Conservation (phyloP, 2,797 vertebrate species). For the Syndactyla subalaris region DNA sequence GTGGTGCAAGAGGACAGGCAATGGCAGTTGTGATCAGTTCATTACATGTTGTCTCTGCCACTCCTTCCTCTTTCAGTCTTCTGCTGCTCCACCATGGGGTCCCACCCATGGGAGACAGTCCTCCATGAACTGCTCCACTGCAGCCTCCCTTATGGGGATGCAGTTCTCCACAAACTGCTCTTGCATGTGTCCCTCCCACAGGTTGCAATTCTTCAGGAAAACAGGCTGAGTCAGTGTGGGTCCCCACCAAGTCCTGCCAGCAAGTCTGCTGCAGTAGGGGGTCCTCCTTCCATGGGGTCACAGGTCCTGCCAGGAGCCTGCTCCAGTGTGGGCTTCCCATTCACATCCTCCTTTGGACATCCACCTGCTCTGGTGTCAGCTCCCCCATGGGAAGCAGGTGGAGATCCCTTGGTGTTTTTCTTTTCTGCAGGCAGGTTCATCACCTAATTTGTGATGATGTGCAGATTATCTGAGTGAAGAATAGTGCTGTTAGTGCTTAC, state of each 20-base stretch:
- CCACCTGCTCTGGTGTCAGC: too few species aligned
- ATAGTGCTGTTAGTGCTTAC: not conserved
- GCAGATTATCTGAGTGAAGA: not conserved
- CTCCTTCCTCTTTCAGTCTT: not conserved
- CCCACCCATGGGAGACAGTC: not conserved
- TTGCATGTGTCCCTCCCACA: not conserved
- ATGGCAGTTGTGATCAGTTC: not conserved
- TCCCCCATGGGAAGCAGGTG: not conserved
- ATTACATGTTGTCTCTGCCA: accelerated
- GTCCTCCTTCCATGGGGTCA: not conserved
- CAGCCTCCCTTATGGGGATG: accelerated
- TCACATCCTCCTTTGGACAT: not conserved
- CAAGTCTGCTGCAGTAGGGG: not conserved
- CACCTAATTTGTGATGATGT: not conserved
- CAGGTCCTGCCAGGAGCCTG: not conserved
- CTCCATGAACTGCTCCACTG: not conserved
- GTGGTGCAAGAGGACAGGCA: not conserved
- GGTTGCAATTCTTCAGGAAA: not conserved
- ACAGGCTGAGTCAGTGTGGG: accelerated
- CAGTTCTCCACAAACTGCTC: not conserved
- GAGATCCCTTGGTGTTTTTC: not conserved
- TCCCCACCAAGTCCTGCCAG: not conserved
- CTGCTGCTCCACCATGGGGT: not conserved
- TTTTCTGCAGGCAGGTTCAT: not conserved
- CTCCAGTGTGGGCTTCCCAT: not conserved